Evolutionary conservation across 2,797 vertebrate species (phyloP), one percentile per base, ranked within the genome.

Genomic region (Ispidina picta): DNA sequence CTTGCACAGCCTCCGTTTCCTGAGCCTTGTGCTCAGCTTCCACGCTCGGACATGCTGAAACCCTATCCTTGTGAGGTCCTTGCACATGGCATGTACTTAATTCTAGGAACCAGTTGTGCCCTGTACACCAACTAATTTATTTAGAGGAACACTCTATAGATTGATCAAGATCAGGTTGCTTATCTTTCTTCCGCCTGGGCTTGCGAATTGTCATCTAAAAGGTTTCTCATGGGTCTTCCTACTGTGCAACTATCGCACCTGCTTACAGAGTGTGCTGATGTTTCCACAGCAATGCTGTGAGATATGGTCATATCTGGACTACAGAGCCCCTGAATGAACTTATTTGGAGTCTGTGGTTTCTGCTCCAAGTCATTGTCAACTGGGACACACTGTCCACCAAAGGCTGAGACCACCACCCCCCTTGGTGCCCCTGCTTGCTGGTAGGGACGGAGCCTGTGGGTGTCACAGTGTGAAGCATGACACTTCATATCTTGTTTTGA

Each of bases 201-300:
- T 63, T 89, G 83, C 69, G 85, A 89, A 78, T 78, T 72, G 66
- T 66, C 51, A 48, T 65, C 25, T 37, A 44, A 29, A 48, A 75
- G 25, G 48, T 73, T 95, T 94, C 94, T 78, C 91, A 81, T 5
- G n/a, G 23, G 31, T 39, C 60, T 86, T 69, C 68, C 33, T 37
- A 18, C 55, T 0, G 0, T 0, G 2, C 44, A 55, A 31, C 23
- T 29, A 9, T 29, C 79, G 35, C 89, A 43, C 35, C 70, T 19
- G 29, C 14, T 7, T 6, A 18, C 1, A 3, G 60, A 6, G n/a
- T 1, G 1, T 0, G 1, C 23, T 0, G 1, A 0, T 0, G 0
- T 37, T 41, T 56, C 56, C 35, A 41, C 17, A 28, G 43, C 10
- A 15, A 28, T 39, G 43, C 41, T 6, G 0, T 1, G 26, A n/a